These are phyloP conservation scores for Melanotus villosus DNA, from an alignment of 2,888 invertebrate genomes.

Conservation along the genomic window DNA sequence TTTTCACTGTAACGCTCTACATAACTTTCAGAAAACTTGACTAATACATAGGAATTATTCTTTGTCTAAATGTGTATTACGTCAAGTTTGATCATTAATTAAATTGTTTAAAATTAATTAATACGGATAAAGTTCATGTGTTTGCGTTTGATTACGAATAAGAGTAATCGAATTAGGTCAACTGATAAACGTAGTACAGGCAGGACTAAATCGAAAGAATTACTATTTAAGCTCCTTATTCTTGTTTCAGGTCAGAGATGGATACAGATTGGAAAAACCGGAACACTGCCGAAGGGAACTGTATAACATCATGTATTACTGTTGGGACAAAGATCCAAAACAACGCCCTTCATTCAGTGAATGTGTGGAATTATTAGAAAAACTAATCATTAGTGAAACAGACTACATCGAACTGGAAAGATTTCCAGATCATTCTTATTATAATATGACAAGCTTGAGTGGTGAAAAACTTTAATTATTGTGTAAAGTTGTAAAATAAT, in stretches of 20 bases:
- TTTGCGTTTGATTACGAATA: too few relatives aligned
- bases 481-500: background rate
- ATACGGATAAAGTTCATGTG: too few relatives aligned
- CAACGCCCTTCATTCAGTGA: constrained; percentile 89
- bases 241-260: constrained; percentile 82
- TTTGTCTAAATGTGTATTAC: too few relatives aligned
- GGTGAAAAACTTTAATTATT: constrained; percentile 80
- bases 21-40: too few relatives aligned
- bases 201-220: too few relatives aligned
- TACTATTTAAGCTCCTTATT: too few relatives aligned
- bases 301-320: constrained; percentile 96
- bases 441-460: constrained; percentile 87
- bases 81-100: too few relatives aligned
- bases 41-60: too few relatives aligned
- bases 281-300: constrained; percentile 94
- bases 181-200: too few relatives aligned
- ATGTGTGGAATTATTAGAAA: constrained; percentile 85
- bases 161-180: too few relatives aligned
- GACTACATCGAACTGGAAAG: constrained; percentile 94
- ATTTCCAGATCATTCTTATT: constrained; percentile 94
- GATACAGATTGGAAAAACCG: constrained; percentile 92
- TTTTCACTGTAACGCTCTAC: too few relatives aligned
- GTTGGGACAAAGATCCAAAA: constrained; percentile 92
- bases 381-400: constrained; percentile 88
- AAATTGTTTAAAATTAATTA: too few relatives aligned